Conservation (phyloP, 2,113 vertebrate species). For the Phrynosoma blainvillii region DNA sequence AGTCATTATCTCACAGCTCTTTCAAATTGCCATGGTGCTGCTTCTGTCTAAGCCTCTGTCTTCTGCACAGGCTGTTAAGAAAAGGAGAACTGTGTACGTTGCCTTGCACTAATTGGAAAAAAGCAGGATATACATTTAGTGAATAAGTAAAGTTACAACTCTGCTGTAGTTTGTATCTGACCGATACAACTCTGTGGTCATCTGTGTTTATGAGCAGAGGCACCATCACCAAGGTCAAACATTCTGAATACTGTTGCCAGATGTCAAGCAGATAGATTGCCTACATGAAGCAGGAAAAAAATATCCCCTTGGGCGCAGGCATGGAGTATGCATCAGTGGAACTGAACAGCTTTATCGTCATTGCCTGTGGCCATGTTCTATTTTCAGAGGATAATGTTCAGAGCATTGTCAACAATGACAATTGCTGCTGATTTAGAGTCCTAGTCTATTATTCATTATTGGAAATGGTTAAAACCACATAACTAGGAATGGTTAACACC, state of each 20-base stretch:
- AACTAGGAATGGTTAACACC: constrained; percentile 50
- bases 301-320: constrained; percentile 21
- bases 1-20: too few species aligned
- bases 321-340: constrained; percentile 45
- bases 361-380: constrained; percentile 55
- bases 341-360: constrained; percentile 20
- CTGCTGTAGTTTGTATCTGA: too few species aligned
- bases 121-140: background rate
- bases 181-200: background rate
- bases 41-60: too few species aligned
- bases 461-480: constrained; percentile 45
- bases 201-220: background rate
- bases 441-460: constrained; percentile 1
- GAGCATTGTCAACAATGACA: constrained; percentile 36
- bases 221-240: constrained; percentile 20
- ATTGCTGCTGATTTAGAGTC: constrained; percentile 23
- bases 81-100: too few species aligned
- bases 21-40: too few species aligned
- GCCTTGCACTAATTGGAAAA: background rate
- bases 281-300: constrained; percentile 19
- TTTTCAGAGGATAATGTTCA: constrained; percentile 54
- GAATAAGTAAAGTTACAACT: background rate
- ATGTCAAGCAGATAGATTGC: constrained; percentile 36
- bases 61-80: too few species aligned
- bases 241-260: constrained; percentile 39